A percentile compares a stretch with the other conserved stretches of the same genome.
Conservation (phyloP, 1,140 invertebrate species). For the Harlomillsia oculata region DNA sequence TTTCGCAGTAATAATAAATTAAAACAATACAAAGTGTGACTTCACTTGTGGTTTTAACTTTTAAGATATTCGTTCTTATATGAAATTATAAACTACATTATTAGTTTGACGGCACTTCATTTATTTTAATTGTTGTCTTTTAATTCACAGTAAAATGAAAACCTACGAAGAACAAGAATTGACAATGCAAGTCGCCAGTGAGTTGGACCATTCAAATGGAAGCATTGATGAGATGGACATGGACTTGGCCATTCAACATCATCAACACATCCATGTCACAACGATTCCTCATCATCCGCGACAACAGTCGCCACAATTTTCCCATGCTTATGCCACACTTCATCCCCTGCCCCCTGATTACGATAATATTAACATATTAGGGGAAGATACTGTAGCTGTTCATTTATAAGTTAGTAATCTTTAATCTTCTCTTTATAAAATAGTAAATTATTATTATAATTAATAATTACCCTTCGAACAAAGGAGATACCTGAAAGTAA, state of each 20-base stretch:
- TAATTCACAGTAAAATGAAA: constrained; percentile 60
- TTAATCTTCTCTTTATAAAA: neutral
- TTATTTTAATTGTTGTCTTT: constrained; percentile 21
- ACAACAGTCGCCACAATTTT: constrained; percentile 31
- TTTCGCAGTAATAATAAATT: too few relatives aligned
- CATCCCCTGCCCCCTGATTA: constrained; percentile 34
- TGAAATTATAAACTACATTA: neutral
- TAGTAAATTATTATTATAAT: neutral
- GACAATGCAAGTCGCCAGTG: constrained; percentile 82
- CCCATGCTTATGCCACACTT: constrained; percentile 33
- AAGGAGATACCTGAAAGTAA: too few relatives aligned
- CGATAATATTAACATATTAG: constrained; percentile 28
- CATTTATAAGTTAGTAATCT: constrained; percentile 31
- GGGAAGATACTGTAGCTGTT: constrained; percentile 35
- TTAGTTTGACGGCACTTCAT: neutral
- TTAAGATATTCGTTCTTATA: neutral
- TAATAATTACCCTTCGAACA: neutral
- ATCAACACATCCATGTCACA: neutral
- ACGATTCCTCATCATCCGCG: constrained; percentile 2
- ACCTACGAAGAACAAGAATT: constrained; percentile 85
- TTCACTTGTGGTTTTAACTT: neutral
- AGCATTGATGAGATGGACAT: constrained; percentile 21
- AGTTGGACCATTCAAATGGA: constrained; percentile 49
- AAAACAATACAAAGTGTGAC: too few relatives aligned
- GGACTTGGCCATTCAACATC: neutral